phyloP scores from a whole-genome alignment of 35 echinoderm and acorn worm species.

The Apostichopus japonicus region DNA sequence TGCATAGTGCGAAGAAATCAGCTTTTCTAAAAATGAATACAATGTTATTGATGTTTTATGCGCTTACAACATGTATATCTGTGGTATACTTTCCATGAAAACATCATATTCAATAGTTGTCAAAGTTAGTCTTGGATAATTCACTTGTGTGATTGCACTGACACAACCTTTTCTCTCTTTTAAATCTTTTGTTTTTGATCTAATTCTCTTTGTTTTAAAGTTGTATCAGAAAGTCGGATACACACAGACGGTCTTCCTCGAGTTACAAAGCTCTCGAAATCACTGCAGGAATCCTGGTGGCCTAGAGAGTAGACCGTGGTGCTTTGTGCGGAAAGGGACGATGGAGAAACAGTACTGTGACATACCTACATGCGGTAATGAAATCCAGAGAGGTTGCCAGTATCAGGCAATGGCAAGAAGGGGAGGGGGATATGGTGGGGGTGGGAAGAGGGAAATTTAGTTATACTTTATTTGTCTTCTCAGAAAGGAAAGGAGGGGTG shows the following conservation, averaged over 20 bases:
- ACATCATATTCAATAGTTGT: no score
- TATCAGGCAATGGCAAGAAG: neutral
- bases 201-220: neutral
- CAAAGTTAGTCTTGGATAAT: no score
- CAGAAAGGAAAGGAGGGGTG: no score
- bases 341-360: constrained; percentile 55
- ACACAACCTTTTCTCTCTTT: no score
- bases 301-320: constrained; percentile 51
- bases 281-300: constrained; percentile 74
- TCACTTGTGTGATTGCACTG: no score
- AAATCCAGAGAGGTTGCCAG: neutral
- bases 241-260: constrained; percentile 38
- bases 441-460: neutral
- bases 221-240: neutral
- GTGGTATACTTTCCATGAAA: no score
- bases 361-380: constrained; percentile 72
- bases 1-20: no score
- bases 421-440: neutral
- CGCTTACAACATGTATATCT: no score
- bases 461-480: no score
- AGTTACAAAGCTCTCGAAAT: constrained; percentile 62
- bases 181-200: no score
- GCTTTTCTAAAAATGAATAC: no score
- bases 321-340: constrained; percentile 40
- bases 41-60: no score